Conservation (phyloP, 2,888 invertebrate genomes). For the Hirtodrosophila histrioides region DNA sequence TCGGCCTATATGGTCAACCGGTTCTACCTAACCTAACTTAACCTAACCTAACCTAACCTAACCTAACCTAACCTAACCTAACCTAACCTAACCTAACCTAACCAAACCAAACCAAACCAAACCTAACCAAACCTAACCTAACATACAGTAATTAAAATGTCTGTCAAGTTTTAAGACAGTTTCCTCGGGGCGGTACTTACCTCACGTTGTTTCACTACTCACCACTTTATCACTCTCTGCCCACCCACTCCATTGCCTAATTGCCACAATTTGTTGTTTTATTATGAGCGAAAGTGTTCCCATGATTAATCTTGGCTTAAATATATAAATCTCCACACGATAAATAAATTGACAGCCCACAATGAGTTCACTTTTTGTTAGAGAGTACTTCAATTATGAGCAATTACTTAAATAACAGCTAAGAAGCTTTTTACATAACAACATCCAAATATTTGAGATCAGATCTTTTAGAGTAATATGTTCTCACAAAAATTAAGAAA, state of each 20-base stretch:
- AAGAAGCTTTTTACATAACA: neutral
- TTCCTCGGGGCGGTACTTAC: neutral
- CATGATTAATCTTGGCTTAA: slow-evolving; percentile 54
- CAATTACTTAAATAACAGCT: too few relatives aligned
- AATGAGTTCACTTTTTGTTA: neutral
- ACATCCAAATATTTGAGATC: too few relatives aligned
- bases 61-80: too few relatives aligned
- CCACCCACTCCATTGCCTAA: slow-evolving; percentile 40
- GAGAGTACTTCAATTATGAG: too few relatives aligned
- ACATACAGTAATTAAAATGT: slow-evolving; percentile 48
- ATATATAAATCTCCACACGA: slow-evolving; percentile 42
- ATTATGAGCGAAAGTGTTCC: slow-evolving; percentile 63
- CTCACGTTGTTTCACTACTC: slow-evolving; percentile 2
- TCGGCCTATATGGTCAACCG: too few relatives aligned
- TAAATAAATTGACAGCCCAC: slow-evolving; percentile 33
- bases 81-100: too few relatives aligned
- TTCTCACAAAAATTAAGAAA: too few relatives aligned
- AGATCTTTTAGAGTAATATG: too few relatives aligned
- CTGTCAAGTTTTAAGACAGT: slow-evolving; percentile 7
- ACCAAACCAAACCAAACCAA: too few relatives aligned
- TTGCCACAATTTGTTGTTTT: slow-evolving; percentile 64
- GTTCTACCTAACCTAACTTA: too few relatives aligned
- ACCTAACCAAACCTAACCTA: too few relatives aligned
- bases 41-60: too few relatives aligned
- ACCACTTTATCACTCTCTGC: slow-evolving; percentile 2